Conservation (phyloP, 2,113 vertebrate species). For the Cisticola juncidis region DNA sequence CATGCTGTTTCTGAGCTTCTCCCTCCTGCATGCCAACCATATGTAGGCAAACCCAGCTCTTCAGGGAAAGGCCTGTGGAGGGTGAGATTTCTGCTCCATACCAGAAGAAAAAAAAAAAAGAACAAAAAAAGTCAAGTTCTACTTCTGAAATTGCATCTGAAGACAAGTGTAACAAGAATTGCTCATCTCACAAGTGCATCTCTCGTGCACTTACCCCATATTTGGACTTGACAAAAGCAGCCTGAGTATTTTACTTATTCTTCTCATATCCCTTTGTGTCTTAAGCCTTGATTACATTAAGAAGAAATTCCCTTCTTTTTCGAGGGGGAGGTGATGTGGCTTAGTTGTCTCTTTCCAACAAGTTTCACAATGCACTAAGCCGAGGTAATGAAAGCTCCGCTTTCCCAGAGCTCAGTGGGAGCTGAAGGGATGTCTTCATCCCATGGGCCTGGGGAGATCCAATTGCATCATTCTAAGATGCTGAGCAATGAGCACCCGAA, state of each 20-base stretch:
- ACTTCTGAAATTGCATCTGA: neutral
- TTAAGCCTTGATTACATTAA: neutral
- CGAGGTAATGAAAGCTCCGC: neutral
- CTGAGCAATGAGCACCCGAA: neutral
- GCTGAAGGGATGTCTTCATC: neutral
- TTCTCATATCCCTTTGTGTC: neutral
- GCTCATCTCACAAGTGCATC: neutral
- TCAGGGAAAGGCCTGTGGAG: neutral
- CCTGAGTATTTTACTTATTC: conserved; percentile 32
- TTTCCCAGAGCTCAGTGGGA: neutral
- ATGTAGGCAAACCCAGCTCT: neutral
- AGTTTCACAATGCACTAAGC: neutral
- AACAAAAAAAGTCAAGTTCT: neutral
- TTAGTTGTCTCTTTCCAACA: neutral
- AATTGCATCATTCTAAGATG: neutral
- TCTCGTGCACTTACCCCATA: neutral
- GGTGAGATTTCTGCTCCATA: conserved; percentile 7
- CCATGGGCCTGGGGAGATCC: neutral
- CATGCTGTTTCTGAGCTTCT: neutral
- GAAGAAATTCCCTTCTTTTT: neutral
- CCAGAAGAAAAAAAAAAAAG: neutral
- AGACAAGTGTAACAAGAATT: neutral
- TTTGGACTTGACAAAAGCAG: conserved; percentile 17
- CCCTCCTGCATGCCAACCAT: neutral
- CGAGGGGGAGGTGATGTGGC: neutral